A percentile compares a stretch with the other conserved stretches of the same genome.
These are phyloP conservation scores for Esox masquinongy DNA, from an alignment of 2,797 vertebrate genomes.

Conservation along the genomic window DNA sequence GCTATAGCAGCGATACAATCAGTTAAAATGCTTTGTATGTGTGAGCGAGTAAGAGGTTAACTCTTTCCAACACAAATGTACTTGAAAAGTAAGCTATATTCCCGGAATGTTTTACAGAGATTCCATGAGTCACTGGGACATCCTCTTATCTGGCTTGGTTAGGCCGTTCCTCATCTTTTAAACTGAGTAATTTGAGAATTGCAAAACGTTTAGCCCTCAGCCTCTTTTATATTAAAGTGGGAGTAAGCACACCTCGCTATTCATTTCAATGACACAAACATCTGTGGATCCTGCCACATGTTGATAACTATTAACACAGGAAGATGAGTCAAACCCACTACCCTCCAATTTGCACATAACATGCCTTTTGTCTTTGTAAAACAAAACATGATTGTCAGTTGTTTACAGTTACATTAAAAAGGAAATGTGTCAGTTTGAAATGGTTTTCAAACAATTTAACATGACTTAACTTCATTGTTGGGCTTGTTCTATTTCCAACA, in stretches of 20 bases:
- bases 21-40: not conserved
- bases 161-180: not conserved
- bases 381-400: conserved; percentile 16
- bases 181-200: not conserved
- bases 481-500: not conserved
- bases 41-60: not conserved
- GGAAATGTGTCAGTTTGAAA: conserved; percentile 13
- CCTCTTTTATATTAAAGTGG: not conserved
- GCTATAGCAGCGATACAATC: not conserved
- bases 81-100: not conserved
- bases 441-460: conserved; percentile 46
- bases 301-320: conserved; percentile 1
- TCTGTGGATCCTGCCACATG: not conserved
- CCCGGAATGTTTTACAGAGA: not conserved
- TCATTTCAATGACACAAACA: not conserved
- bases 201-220: not conserved
- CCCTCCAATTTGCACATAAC: not conserved
- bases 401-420: conserved; percentile 43
- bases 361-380: not conserved
- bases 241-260: not conserved
- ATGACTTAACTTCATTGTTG: conserved; percentile 54
- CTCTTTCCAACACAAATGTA: not conserved
- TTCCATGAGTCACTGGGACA: not conserved
- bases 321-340: not conserved
- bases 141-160: not conserved